Conservation (phyloP, 2,113 vertebrate genomes). For the Ammodytes dubius region DNA sequence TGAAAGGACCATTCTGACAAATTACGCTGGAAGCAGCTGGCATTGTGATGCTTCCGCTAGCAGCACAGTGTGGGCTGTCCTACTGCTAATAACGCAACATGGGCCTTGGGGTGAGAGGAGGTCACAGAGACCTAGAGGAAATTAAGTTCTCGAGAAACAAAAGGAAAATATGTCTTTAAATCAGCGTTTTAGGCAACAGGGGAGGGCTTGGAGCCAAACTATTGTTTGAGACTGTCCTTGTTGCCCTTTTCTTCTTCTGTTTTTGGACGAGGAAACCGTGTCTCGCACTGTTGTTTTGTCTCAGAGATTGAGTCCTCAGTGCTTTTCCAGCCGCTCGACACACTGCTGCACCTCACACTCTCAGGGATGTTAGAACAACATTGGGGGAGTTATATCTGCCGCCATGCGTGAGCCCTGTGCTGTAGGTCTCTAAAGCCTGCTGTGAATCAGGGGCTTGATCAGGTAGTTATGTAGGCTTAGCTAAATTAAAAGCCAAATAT, state of each 20-base stretch:
- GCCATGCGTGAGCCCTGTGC: constrained; percentile 53
- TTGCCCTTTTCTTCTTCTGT: background rate
- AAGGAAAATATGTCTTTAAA: constrained; percentile 56
- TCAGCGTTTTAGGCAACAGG: constrained; percentile 26
- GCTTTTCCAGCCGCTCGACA: constrained; percentile 41
- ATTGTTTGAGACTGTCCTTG: constrained; percentile 42
- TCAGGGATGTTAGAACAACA: constrained; percentile 64
- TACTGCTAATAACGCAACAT: constrained; percentile 42
- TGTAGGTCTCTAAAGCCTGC: constrained; percentile 65
- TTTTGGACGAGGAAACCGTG: constrained; percentile 14
- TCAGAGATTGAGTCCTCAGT: background rate
- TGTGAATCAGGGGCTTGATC: constrained; percentile 62
- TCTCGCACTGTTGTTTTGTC: constrained; percentile 16
- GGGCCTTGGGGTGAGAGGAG: constrained; percentile 39
- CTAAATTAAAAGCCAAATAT: constrained; percentile 74
- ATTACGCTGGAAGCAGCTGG: constrained; percentile 75
- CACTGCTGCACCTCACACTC: constrained; percentile 42
- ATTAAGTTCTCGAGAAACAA: constrained; percentile 43
- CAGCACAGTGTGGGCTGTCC: constrained; percentile 25
- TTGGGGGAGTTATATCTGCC: constrained; percentile 39
- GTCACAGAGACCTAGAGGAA: constrained; percentile 59
- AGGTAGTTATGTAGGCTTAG: constrained; percentile 65
- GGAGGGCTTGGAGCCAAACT: constrained; percentile 20
- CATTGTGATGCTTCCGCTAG: constrained; percentile 51
- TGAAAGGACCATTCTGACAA: constrained; percentile 65